Conservation (phyloP, 2,888 invertebrate genomes). For the Agrochola lychnidis region DNA sequence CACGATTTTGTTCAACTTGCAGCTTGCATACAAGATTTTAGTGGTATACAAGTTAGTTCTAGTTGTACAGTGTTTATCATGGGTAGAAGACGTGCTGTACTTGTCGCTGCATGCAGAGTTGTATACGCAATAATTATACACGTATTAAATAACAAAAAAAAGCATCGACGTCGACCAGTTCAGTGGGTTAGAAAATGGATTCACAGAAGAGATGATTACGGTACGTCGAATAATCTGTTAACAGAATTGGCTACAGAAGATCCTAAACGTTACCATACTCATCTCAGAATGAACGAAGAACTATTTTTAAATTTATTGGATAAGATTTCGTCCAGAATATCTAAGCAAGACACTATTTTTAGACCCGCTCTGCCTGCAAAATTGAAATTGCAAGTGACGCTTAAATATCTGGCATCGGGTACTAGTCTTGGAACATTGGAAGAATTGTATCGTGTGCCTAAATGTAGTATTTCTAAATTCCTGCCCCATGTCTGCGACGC, state of each 20-base stretch:
- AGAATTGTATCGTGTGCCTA: slow-evolving; percentile 25
- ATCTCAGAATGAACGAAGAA: slow-evolving; percentile 49
- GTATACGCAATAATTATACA: slow-evolving; percentile 43
- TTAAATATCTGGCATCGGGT: slow-evolving; percentile 45
- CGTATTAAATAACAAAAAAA: slow-evolving; percentile 44
- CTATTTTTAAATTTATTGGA: slow-evolving; percentile 44
- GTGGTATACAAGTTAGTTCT: slow-evolving; percentile 45
- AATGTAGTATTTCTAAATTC: slow-evolving; percentile 26
- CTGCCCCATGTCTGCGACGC: slow-evolving; percentile 45
- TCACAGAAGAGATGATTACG: slow-evolving; percentile 48
- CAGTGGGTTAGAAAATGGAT: slow-evolving; percentile 49
- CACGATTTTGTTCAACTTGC: slow-evolving; percentile 48
- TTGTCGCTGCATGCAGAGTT: slow-evolving; percentile 52
- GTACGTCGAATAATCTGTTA: slow-evolving; percentile 47
- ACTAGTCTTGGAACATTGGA: slow-evolving; percentile 45
- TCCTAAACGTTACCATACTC: slow-evolving; percentile 45
- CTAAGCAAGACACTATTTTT: slow-evolving; percentile 47
- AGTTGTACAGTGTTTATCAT: slow-evolving; percentile 49
- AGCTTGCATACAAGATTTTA: slow-evolving; percentile 51
- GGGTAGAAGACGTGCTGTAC: slow-evolving; percentile 49
- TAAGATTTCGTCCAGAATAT: slow-evolving; percentile 49
- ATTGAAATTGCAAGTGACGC: slow-evolving; percentile 46
- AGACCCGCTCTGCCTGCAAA: slow-evolving; percentile 50
- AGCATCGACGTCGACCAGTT: slow-evolving; percentile 48
- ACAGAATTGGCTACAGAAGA: slow-evolving; percentile 44